These are phyloP conservation scores for Galemys pyrenaicus DNA, from an alignment of 2,113 vertebrate genomes.

Conservation along the genomic window DNA sequence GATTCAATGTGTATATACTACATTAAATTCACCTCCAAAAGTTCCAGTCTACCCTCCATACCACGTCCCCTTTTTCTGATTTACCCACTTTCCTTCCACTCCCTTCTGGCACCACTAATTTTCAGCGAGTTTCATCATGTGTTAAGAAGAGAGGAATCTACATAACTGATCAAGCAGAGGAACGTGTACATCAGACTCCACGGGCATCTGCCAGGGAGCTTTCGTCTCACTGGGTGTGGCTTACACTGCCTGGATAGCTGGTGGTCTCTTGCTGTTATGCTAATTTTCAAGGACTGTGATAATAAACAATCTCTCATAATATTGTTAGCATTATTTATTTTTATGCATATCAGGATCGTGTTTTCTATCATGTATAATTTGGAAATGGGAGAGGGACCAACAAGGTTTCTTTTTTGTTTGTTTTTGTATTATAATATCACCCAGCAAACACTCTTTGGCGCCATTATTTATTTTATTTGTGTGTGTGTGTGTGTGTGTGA, in stretches of 20 bases:
- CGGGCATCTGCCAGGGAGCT: not conserved
- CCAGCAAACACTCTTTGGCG: not conserved
- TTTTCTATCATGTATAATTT: not conserved
- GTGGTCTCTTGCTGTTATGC: not conserved
- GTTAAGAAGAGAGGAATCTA: not conserved
- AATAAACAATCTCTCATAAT: not conserved
- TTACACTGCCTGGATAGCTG: not conserved
- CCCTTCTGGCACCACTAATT: no score
- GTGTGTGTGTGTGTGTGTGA: no score
- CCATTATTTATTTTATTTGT: not conserved
- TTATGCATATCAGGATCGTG: not conserved
- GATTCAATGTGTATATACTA: no score
- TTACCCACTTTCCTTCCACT: no score
- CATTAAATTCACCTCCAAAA: no score
- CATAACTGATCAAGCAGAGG: conserved; percentile 1
- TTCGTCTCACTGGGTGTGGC: not conserved
- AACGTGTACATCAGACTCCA: not conserved
- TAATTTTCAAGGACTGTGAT: not conserved
- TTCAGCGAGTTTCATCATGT: not conserved
- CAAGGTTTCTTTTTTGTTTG: not conserved
- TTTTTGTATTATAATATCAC: not conserved
- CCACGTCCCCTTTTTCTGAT: no score
- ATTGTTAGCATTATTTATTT: not conserved
- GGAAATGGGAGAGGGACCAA: not conserved
- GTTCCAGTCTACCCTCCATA: no score